Evolutionary conservation across 2,888 invertebrate species (phyloP), one percentile per base, ranked within the genome.

Genomic region (Meteorus colon): DNA sequence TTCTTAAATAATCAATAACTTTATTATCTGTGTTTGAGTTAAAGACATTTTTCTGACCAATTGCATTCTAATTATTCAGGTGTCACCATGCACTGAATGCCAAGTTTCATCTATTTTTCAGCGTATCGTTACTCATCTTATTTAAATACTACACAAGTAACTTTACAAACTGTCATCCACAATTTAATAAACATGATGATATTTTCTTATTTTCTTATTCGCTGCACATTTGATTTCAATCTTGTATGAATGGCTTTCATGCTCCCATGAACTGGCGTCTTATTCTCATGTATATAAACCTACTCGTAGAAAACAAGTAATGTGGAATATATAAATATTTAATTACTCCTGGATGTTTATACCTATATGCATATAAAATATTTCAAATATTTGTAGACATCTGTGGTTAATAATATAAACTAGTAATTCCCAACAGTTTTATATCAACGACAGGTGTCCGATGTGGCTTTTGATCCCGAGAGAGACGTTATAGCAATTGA

Each of bases 361-460:
- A 41, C 8, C 8, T 8, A 19, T 19, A 24, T 55, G 6, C n/a
- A 55, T 8, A n/a, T n/a, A 24, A 10, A 4, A 55, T 59, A 16
- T 37, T 71, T 65, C 19, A 24, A 29, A 12, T 63, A 19, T 62
- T 1, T 29, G 31, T 62, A 14, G 29, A 29, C 24, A 29, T 34
- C n/a, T 66, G 8, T 65, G 27, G 19, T 55, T 19, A 55, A 55
- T 24, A 24, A 24, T 24, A 24, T 55, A 55, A 19, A 24, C 34
- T 66, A 66, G 12, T 66, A 24, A 66, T 69, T 59, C 69, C 37
- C 69, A 69, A 55, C 69, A 34, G 31, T 59, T 69, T 69, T 12
- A 66, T 37, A 6, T 37, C 24, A 24, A 51, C 31, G 70, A 75
- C 75, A 75, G 75, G 75, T 75, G 75, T 70, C 63, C 62, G 34